Evolutionary conservation across 2,797 vertebrate genomes (phyloP).

Genomic region (Anabas testudineus): DNA sequence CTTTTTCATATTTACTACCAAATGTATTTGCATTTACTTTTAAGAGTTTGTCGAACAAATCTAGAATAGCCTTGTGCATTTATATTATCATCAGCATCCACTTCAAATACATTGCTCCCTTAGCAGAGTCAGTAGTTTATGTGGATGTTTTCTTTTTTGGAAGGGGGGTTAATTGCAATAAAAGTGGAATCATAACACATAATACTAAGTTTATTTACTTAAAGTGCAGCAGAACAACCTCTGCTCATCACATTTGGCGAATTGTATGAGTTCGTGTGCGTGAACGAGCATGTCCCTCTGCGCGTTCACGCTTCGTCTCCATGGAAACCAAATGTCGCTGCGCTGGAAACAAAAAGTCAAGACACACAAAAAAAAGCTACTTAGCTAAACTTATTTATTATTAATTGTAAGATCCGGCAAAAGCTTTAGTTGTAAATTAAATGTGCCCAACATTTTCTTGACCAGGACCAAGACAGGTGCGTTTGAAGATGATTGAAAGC

Average conservation of each 20-base stretch:
- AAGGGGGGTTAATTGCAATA: too few relatives aligned
- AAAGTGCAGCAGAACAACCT: background rate
- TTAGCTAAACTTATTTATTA: background rate
- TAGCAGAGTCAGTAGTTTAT: too few relatives aligned
- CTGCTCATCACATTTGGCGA: too few relatives aligned
- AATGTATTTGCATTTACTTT: too few relatives aligned
- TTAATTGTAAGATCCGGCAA: rapidly evolving
- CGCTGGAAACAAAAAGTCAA: conserved; percentile 65
- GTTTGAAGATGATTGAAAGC: conserved; percentile 5
- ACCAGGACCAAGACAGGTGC: rapidly evolving
- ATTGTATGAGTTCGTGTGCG: background rate
- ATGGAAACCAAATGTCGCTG: conserved; percentile 75
- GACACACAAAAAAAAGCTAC: conserved; percentile 18
- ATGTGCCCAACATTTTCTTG: background rate
- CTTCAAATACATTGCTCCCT: too few relatives aligned
- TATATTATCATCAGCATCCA: too few relatives aligned
- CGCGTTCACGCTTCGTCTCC: conserved; percentile 78
- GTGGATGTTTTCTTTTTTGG: too few relatives aligned
- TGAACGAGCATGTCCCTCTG: conserved; percentile 29
- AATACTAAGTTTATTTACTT: background rate
- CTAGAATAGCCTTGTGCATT: too few relatives aligned
- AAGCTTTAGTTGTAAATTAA: background rate
- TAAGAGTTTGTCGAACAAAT: too few relatives aligned
- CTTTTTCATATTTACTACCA: too few relatives aligned
- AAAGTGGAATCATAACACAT: too few relatives aligned